Conservation (phyloP, 2,888 invertebrate species). For the Branchinecta sandiegonensis region DNA sequence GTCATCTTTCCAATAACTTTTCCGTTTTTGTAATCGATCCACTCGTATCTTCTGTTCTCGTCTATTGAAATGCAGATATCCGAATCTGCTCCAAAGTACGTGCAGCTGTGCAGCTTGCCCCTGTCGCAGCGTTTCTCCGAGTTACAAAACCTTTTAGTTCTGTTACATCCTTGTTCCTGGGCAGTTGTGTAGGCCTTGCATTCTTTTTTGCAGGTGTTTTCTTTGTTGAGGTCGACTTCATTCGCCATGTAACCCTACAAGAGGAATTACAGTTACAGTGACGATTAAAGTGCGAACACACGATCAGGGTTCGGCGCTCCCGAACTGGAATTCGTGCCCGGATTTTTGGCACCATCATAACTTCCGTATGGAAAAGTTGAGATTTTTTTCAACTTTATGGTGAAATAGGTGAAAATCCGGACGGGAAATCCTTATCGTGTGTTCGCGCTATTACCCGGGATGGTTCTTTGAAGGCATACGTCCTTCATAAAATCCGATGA, state of each 20-base stretch:
- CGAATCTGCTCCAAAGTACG: slow-evolving; percentile 71
- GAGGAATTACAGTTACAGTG: too few species aligned
- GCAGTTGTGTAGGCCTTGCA: slow-evolving; percentile 60
- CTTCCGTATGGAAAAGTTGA: too few species aligned
- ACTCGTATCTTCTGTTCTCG: slow-evolving; percentile 55
- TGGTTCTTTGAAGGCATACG: too few species aligned
- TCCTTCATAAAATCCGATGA: too few species aligned
- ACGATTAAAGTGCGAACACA: too few species aligned
- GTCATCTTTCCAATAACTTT: slow-evolving; percentile 28
- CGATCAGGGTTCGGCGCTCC: too few species aligned
- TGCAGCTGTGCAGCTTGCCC: slow-evolving; percentile 41
- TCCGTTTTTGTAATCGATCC: slow-evolving; percentile 68
- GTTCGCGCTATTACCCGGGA: too few species aligned
- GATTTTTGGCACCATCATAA: too few species aligned
- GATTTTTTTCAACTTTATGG: too few species aligned
- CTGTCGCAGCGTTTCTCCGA: slow-evolving; percentile 53
- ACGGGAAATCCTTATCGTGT: too few species aligned
- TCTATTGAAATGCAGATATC: slow-evolving; percentile 65
- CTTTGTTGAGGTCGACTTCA: slow-evolving; percentile 68
- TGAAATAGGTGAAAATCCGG: too few species aligned
- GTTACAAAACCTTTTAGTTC: slow-evolving; percentile 51
- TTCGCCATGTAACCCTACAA: slow-evolving; percentile 65
- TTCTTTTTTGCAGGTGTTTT: slow-evolving; percentile 58
- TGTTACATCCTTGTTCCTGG: slow-evolving; percentile 54
- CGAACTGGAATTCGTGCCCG: too few species aligned